These are phyloP conservation scores for Pleuronectes platessa DNA, from an alignment of 2,113 vertebrate genomes.

Conservation along the genomic window DNA sequence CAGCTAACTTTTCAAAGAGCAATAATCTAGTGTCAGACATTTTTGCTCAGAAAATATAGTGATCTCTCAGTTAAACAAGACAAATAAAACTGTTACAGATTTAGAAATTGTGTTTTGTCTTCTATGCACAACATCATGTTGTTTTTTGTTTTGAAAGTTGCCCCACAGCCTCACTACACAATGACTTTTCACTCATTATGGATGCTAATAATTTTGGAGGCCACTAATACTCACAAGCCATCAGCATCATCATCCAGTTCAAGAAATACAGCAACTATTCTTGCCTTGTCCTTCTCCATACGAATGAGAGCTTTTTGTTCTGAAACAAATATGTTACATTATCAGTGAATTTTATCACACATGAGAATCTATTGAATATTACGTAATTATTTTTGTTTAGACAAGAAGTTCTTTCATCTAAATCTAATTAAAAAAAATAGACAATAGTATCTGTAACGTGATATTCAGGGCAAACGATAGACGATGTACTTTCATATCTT, in stretches of 20 bases:
- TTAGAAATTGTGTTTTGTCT: not conserved
- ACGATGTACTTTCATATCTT: slow-evolving; percentile 8
- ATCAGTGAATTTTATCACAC: not conserved
- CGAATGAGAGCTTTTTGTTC: slow-evolving; percentile 84
- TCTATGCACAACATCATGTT: not conserved
- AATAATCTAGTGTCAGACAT: not conserved
- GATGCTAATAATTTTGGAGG: not conserved
- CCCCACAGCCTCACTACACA: not conserved
- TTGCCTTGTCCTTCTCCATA: slow-evolving; percentile 81
- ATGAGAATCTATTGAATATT: too few relatives aligned
- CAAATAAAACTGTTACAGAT: not conserved
- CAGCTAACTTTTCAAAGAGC: not conserved
- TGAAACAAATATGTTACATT: slow-evolving; percentile 58
- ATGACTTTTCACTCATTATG: not conserved
- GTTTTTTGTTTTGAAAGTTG: not conserved
- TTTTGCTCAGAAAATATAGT: not conserved
- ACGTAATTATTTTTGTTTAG: too few relatives aligned
- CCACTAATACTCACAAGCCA: slow-evolving; percentile 84
- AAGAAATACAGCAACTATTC: slow-evolving; percentile 83
- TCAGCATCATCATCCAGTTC: slow-evolving; percentile 88
- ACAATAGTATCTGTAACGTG: not conserved
- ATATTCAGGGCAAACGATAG: slow-evolving; percentile 13
- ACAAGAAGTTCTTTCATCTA: too few relatives aligned
- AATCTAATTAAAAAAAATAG: too few relatives aligned
- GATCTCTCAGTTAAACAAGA: not conserved